Evolutionary conservation across 2,888 invertebrate species (phyloP).

Genomic region (Clistopyga incitator): DNA sequence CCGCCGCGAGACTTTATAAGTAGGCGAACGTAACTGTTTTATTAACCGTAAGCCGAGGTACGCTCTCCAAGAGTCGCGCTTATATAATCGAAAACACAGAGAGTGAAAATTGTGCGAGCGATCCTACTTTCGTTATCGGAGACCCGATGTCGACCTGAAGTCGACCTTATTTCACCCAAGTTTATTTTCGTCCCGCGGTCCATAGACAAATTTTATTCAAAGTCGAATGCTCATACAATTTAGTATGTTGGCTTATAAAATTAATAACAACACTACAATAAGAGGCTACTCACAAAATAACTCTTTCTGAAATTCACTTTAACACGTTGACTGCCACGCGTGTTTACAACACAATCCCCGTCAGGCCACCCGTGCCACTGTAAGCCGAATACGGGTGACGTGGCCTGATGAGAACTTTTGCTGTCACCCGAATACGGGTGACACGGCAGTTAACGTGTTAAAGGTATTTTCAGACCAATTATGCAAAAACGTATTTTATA

Average conservation of each 20-base stretch:
- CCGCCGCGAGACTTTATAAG: slow-evolving; percentile 73
- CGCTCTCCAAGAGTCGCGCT: slow-evolving; percentile 73
- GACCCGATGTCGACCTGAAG: slow-evolving; percentile 64
- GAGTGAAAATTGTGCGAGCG: slow-evolving; percentile 82
- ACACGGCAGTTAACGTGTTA: too few species aligned
- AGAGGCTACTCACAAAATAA: too few species aligned
- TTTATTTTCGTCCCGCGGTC: background rate
- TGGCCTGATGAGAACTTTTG: too few species aligned
- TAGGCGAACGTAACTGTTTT: slow-evolving; percentile 82
- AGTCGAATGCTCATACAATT: too few species aligned
- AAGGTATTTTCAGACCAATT: too few species aligned
- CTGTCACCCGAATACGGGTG: too few species aligned
- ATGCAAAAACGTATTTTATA: too few species aligned
- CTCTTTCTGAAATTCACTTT: too few species aligned
- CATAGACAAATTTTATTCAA: background rate
- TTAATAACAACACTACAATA: background rate
- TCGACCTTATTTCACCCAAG: slow-evolving; percentile 53
- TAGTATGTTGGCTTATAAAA: background rate
- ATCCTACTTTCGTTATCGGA: slow-evolving; percentile 81
- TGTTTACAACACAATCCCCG: too few species aligned
- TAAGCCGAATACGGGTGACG: too few species aligned
- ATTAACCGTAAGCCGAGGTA: slow-evolving; percentile 80
- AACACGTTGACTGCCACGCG: too few species aligned
- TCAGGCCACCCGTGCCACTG: too few species aligned
- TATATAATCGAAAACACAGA: slow-evolving; percentile 83